Conservation (phyloP, 2,113 vertebrate genomes). For the Caretta caretta region DNA sequence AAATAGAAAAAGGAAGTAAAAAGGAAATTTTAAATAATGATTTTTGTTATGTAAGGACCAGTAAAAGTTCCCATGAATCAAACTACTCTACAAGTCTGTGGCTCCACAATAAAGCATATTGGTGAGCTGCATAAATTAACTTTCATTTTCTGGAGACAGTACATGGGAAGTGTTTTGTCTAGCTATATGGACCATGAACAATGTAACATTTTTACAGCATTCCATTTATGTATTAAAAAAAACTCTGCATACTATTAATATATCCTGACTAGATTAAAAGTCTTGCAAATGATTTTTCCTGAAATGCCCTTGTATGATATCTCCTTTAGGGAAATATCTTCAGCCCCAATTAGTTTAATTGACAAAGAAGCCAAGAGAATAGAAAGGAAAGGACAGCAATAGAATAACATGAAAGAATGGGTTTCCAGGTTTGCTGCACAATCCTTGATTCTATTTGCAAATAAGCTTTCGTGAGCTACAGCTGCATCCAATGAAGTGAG, state of each 20-base stretch:
- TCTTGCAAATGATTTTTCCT: slow-evolving; percentile 76
- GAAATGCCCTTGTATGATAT: slow-evolving; percentile 73
- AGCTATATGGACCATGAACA: slow-evolving; percentile 57
- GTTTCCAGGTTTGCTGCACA: slow-evolving; percentile 44
- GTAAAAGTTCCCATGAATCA: slow-evolving; percentile 24
- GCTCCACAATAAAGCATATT: slow-evolving; percentile 26
- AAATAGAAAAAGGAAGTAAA: not conserved
- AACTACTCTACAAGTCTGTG: slow-evolving; percentile 27
- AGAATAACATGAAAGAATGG: slow-evolving; percentile 17
- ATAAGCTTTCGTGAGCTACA: too few species aligned
- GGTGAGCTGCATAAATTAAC: slow-evolving; percentile 65
- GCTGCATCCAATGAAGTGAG: too few species aligned
- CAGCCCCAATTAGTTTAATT: slow-evolving; percentile 81
- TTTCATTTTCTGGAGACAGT: slow-evolving; percentile 68
- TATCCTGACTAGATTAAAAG: slow-evolving; percentile 78
- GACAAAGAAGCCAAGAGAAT: slow-evolving; percentile 74
- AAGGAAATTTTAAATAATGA: slow-evolving; percentile 10
- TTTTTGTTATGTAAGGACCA: slow-evolving; percentile 2
- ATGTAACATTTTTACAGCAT: slow-evolving; percentile 57
- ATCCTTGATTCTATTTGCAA: slow-evolving; percentile 1
- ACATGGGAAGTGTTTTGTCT: slow-evolving; percentile 64
- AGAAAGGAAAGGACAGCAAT: slow-evolving; percentile 58
- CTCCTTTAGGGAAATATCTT: slow-evolving; percentile 79
- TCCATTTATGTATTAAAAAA: slow-evolving; percentile 50
- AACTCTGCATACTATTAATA: slow-evolving; percentile 71